Percentiles rank a stretch among this genome's conserved stretches.
phyloP scores from a whole-genome alignment of 2,797 vertebrate species.

The Acanthurus leucopareius region DNA sequence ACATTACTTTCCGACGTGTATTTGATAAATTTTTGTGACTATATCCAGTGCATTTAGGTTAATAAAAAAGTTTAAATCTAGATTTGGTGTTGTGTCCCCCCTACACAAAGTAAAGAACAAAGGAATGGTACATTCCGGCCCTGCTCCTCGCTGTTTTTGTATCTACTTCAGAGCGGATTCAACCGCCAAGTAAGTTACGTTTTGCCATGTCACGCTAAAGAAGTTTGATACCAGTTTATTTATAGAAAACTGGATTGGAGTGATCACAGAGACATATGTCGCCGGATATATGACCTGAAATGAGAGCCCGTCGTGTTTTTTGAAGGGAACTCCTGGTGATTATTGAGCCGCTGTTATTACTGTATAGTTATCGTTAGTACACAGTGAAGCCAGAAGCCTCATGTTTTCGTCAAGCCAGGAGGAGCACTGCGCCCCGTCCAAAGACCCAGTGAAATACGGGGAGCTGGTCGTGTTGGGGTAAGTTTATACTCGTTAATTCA shows the following conservation, averaged over 20 bases:
- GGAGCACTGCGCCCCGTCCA: slow-evolving; percentile 93
- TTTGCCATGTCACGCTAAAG: slow-evolving; percentile 67
- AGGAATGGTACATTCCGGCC: slow-evolving; percentile 84
- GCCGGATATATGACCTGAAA: slow-evolving; percentile 53
- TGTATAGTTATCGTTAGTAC: slow-evolving; percentile 63
- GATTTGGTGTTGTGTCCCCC: slow-evolving; percentile 35
- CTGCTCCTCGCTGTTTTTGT: slow-evolving; percentile 85
- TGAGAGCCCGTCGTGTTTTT: slow-evolving; percentile 66
- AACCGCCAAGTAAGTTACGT: slow-evolving; percentile 83
- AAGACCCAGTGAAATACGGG: slow-evolving; percentile 96
- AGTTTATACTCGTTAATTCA: slow-evolving; percentile 68
- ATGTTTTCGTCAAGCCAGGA: slow-evolving; percentile 96
- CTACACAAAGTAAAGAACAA: slow-evolving; percentile 75
- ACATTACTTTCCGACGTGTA: rapidly evolving
- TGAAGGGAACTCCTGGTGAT: slow-evolving; percentile 65
- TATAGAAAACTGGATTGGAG: slow-evolving; percentile 13
- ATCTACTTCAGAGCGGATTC: slow-evolving; percentile 80
- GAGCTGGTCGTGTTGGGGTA: slow-evolving; percentile 97
- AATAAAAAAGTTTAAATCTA: background rate
- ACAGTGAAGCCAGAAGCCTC: slow-evolving; percentile 79
- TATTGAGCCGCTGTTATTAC: slow-evolving; percentile 67
- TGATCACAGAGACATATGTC: background rate
- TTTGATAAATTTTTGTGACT: rapidly evolving
- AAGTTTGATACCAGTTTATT: slow-evolving; percentile 68
- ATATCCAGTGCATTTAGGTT: rapidly evolving